A percentile compares a stretch with the other conserved stretches of the same genome.
Conservation (phyloP, 2,888 invertebrate genomes). For the Lithophane ornitopus region DNA sequence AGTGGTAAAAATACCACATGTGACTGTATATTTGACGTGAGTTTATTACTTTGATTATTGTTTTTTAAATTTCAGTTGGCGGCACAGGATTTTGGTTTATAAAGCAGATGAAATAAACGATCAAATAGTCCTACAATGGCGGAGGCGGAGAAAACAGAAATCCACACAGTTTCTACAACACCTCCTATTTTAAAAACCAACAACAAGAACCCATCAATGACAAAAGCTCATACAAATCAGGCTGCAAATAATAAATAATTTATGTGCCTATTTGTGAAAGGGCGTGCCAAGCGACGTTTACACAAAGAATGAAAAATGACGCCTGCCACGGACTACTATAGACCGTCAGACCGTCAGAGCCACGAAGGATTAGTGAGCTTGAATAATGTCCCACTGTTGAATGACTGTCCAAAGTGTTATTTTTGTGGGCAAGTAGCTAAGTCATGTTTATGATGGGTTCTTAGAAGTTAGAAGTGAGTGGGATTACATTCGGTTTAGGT, state of each 20-base stretch:
- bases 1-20: background rate
- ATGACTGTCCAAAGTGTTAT: constrained; percentile 62
- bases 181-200: constrained; percentile 42
- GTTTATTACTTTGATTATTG: background rate
- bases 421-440: constrained; percentile 63
- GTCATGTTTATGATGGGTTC: constrained; percentile 66
- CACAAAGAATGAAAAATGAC: constrained; percentile 84
- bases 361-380: constrained; percentile 56
- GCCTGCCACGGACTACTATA: constrained; percentile 61
- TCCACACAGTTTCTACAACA: background rate
- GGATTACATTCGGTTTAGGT: constrained; percentile 42
- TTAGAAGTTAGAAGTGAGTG: constrained; percentile 46
- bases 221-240: constrained; percentile 64
- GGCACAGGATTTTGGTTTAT: background rate
- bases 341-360: constrained; percentile 47
- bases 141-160: background rate
- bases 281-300: constrained; percentile 75
- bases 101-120: background rate
- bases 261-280: constrained; percentile 71
- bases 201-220: constrained; percentile 57
- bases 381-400: constrained; percentile 58
- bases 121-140: background rate
- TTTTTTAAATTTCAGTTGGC: background rate
- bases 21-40: no score
- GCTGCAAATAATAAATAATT: constrained; percentile 76